phyloP scores from a whole-genome alignment of 2,888 invertebrate species.

The Orchesella flavescens region DNA sequence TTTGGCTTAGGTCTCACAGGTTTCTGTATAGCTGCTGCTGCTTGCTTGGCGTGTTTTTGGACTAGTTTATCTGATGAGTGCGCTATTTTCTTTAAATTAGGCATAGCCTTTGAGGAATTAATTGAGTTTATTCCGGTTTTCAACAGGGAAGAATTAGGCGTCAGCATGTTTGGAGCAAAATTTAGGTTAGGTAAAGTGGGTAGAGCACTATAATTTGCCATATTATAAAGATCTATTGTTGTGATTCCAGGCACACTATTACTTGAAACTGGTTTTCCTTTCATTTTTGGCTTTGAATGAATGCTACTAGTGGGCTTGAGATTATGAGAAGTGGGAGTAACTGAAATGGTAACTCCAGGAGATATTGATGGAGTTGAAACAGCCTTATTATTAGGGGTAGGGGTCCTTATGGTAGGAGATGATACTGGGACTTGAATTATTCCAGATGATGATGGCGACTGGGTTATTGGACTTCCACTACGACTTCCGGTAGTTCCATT shows the following conservation, averaged over 20 bases:
- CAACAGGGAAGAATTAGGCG: neutral
- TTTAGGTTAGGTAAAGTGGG: constrained; percentile 21
- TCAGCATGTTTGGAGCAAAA: constrained; percentile 5
- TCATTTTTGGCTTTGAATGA: constrained; percentile 19
- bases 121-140: constrained; percentile 29
- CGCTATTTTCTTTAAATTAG: constrained; percentile 50
- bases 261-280: constrained; percentile 10
- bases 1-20: constrained; percentile 47
- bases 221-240: constrained; percentile 26
- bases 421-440: constrained; percentile 21
- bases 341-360: constrained; percentile 43
- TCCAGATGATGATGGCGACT: constrained; percentile 50
- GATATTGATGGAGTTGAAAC: constrained; percentile 46
- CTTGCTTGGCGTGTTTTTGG: constrained; percentile 38
- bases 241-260: constrained; percentile 9
- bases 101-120: constrained; percentile 44
- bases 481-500: constrained; percentile 22
- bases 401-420: constrained; percentile 36
- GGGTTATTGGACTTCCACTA: constrained; percentile 26
- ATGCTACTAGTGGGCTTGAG: neutral
- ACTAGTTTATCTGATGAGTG: constrained; percentile 29
- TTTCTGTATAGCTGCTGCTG: neutral
- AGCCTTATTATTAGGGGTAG: constrained; percentile 48
- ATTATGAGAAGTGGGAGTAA: constrained; percentile 11
- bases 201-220: constrained; percentile 2